These are phyloP conservation scores for Anastatus disparis DNA, from an alignment of 1,140 invertebrate genomes.

Conservation along the genomic window DNA sequence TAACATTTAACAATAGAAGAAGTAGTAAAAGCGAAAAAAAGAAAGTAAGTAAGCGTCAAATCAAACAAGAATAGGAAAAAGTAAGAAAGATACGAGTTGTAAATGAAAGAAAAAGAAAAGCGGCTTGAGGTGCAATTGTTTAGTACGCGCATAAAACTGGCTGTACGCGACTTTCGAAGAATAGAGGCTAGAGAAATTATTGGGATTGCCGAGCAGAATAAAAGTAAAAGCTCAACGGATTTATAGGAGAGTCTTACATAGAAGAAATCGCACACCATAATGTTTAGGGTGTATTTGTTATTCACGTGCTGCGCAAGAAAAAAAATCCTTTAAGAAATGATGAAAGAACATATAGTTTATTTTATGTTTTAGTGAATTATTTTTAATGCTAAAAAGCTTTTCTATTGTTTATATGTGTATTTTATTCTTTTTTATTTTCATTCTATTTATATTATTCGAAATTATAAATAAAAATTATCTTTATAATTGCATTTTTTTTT, in stretches of 20 bases:
- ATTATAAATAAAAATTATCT: too few species aligned
- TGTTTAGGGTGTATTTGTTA: neutral
- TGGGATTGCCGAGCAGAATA: conserved; percentile 12
- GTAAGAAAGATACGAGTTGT: neutral
- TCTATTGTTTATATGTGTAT: too few species aligned
- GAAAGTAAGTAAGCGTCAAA: neutral
- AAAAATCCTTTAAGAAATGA: conserved; percentile 5
- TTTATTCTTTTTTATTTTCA: too few species aligned
- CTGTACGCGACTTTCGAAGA: neutral
- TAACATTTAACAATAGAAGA: neutral
- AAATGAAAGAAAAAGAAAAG: conserved; percentile 2
- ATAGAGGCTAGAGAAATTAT: conserved; percentile 15
- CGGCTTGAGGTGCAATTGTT: neutral
- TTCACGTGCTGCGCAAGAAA: neutral
- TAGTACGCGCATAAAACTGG: conserved; percentile 19
- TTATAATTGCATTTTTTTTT: too few species aligned
- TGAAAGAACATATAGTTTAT: too few species aligned
- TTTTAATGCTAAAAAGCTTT: too few species aligned
- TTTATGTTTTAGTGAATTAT: too few species aligned
- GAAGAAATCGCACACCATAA: neutral
- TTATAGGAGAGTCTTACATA: conserved; percentile 49
- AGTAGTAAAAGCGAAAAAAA: neutral
- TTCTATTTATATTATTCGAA: too few species aligned
- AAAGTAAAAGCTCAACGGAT: conserved; percentile 36
- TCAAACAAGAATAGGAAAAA: neutral